Evolutionary conservation across 2,888 invertebrate genomes (phyloP), one percentile per base, ranked within the genome.

Genomic region (Clostera curtula): DNA sequence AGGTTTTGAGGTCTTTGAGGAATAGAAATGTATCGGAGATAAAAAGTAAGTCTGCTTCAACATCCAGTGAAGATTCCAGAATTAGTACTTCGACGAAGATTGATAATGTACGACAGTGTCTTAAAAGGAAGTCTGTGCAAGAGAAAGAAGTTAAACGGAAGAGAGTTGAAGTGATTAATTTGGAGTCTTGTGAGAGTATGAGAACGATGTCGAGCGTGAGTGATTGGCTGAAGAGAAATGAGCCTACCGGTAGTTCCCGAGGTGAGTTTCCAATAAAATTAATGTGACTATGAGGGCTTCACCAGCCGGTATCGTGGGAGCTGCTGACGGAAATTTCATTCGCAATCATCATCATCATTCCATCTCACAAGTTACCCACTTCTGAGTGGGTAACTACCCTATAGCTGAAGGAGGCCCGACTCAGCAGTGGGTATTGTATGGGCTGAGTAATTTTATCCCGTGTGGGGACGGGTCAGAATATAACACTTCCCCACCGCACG

Each of bases 181-280:
- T 12, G 12, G n/a, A 34, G 4, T 39, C 51, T n/a, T 45, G 33
- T n/a, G n/a, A n/a, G n/a, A n/a, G n/a, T 1, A 59, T 60, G 21
- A 51, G 32, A 1, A 67, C 61, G 5, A 21, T 40, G 1, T 57
- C 60, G 0, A 67, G 56, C 21, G 58, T 75, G 2, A 44, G 58
- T 4, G 61, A 69, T 4, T 76, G 76, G 76, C 50, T 74, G 4
- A 53, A 31, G 19, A 59, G 40, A 21, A 61, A 52, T 8, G 51
- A 41, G 1, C 46, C 55, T 0, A 14, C 36, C 1, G 29, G 21
- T 2, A 46, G 35, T n/a, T n/a, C n/a, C 17, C 46, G 36, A 48
- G 56, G 68, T 69, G 36, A 46, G 28, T 23, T 7, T 19, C 9
- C n/a, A n/a, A n/a, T n/a, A n/a, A n/a, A n/a, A n/a, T n/a, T n/a